These are phyloP conservation scores for Pollenia labialis DNA, from an alignment of 2,888 invertebrate species.

Conservation along the genomic window DNA sequence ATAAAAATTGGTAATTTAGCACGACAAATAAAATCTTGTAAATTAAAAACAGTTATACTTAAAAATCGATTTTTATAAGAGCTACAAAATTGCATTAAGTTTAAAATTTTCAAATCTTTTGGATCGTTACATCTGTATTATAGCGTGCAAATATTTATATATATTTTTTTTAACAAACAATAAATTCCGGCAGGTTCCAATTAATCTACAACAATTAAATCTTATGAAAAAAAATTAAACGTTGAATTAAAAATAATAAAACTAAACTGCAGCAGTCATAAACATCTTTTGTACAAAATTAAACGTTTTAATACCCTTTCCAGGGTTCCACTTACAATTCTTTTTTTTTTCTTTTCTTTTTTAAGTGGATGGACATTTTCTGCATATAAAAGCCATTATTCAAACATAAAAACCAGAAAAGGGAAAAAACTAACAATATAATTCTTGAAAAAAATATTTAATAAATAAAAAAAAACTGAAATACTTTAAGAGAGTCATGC, in stretches of 20 bases:
- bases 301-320: conserved; percentile 17
- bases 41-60: no score
- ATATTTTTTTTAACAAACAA: background rate
- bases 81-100: background rate
- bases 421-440: conserved; percentile 55
- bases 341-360: conserved; percentile 41
- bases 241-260: conserved; percentile 21
- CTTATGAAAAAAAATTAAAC: conserved; percentile 11
- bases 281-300: conserved; percentile 27
- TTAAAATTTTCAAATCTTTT: background rate
- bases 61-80: no score
- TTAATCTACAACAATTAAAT: conserved; percentile 68
- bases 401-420: conserved; percentile 18
- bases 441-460: conserved; percentile 47
- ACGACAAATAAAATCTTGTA: no score
- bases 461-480: conserved; percentile 18
- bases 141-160: conserved; percentile 33
- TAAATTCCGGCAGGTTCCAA: conserved; percentile 68
- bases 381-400: conserved; percentile 48
- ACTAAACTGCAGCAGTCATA: conserved; percentile 38
- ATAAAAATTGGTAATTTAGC: no score
- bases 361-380: conserved; percentile 45
- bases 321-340: conserved; percentile 33
- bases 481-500: conserved; percentile 53
- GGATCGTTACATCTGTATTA: conserved; percentile 1